Evolutionary conservation across 2,888 invertebrate species (phyloP), one percentile per base, ranked within the genome.

Genomic region (Caenorhabditis sinica): DNA sequence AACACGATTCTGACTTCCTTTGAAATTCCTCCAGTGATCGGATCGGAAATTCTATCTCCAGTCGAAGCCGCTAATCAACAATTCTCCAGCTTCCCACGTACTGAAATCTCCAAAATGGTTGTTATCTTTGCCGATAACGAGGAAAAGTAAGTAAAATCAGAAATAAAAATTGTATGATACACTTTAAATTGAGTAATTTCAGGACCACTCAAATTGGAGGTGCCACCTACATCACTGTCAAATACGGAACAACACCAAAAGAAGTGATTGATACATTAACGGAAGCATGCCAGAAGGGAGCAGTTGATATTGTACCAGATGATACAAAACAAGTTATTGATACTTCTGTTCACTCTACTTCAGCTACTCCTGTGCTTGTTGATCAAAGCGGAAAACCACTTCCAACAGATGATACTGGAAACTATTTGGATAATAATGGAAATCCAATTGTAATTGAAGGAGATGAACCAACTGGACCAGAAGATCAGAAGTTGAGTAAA

Each of bases 11-110:
- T 89, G 2, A 73, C 66, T 20, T 40, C 63, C 8, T 73, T 81
- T 60, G 13, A 43, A 20, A 11, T 77, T 20, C 79, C 73, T 33
- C 75, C 81, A 53, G 45, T 63, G 28, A 25, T 81, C 51, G 61
- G 80, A 23, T 65, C 85, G 6, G 82, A 88, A 33, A 43, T 87
- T 36, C 33, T 87, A 28, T 74, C 81, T 0, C 87, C 82, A n/a
- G 75, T 85, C 5, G 61, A 81, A 28, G 90, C 90, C 2, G 87
- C 86, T 2, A n/a, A 68, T 9, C 90, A 90, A 58, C 90, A 90
- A 56, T 88, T 91, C 53, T 61, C 66, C 2, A 86, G 77, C 9
- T 90, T 90, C 75, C 89, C 89, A 28, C 58, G 90, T 20, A 43
- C 83, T 0, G 84, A 81, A 25, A 82, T 80, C 17, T 58, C 85